Evolutionary conservation across 2,113 vertebrate genomes (phyloP).

Genomic region (Alouatta palliata): DNA sequence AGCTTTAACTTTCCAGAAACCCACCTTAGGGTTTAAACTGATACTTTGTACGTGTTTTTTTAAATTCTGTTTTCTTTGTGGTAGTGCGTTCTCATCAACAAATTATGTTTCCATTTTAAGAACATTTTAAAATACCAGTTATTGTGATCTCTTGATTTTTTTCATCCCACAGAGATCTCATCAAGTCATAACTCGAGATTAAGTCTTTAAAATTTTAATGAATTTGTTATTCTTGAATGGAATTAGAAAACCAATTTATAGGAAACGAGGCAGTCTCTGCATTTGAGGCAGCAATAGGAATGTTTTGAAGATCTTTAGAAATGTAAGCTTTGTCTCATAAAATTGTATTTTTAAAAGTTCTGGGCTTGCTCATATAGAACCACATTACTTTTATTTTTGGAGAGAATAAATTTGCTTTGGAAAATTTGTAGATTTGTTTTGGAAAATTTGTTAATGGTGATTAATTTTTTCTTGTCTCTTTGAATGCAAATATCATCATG

Average conservation of each 20-base stretch:
- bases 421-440: constrained; percentile 1
- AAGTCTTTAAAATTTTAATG: constrained; percentile 60
- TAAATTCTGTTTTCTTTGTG: background rate
- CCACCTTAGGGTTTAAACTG: constrained; percentile 17
- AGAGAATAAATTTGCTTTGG: background rate
- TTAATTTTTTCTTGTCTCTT: background rate
- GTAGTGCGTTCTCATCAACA: background rate
- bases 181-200: constrained; percentile 57
- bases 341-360: background rate
- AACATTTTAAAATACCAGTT: constrained; percentile 38
- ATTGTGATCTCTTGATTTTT: constrained; percentile 61
- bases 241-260: constrained; percentile 60
- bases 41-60: background rate
- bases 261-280: constrained; percentile 39
- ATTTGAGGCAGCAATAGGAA: constrained; percentile 29
- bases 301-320: constrained; percentile 49
- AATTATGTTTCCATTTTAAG: constrained; percentile 50
- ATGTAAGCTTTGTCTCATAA: constrained; percentile 26
- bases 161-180: constrained; percentile 63
- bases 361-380: background rate
- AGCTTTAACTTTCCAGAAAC: background rate
- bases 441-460: background rate
- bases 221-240: constrained; percentile 61
- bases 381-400: background rate
- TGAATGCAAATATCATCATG: background rate